Evolutionary conservation across 2,113 vertebrate genomes (phyloP), one percentile per base, ranked within the genome.

Genomic region (Eubucco bourcierii): DNA sequence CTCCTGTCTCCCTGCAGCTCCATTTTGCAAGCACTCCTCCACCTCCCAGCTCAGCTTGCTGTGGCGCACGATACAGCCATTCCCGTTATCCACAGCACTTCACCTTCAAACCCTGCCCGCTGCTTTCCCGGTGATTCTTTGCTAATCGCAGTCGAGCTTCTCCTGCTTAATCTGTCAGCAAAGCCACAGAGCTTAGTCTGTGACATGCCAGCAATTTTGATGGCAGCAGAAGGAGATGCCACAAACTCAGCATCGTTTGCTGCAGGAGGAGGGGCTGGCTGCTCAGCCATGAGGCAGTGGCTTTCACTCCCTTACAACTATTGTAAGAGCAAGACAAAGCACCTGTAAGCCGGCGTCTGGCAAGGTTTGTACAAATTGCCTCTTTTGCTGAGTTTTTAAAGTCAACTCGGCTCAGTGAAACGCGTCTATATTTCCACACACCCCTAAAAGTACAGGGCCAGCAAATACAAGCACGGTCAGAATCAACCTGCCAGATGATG

Each of bases 241-340:
- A 90, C 89, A 46, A 77, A n/a, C 50, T 28, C 77, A 5, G 92
- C 77, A 70, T 18, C 29, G 0, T 21, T 75, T 80, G 68, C 94
- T 88, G 94, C 93, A 83, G 93, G 79, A 96, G 96, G 94, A 91
- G 93, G 91, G 66, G 95, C 90, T 1, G 31, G 1, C 75, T 47
- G 84, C 84, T 90, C 64, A 63, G 39, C 50, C 79, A 25, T 3
- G 1, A 74, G 84, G 89, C 67, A 17, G 82, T 5, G 87, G 94
- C 92, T 96, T 73, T 82, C 37, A 0, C 87, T 88, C 84, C 27
- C 65, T 91, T 72, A 53, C 79, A 67, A 87, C 91, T 60, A 93
- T 91, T 90, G 71, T 31, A 29, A 29, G 7, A 82, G 84, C 63
- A 82, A 77, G 72, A 39, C 0, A 2, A 44, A 90, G 64, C 73